Conservation (phyloP, 2,113 vertebrate genomes). For the Tragelaphus strepsiceros region DNA sequence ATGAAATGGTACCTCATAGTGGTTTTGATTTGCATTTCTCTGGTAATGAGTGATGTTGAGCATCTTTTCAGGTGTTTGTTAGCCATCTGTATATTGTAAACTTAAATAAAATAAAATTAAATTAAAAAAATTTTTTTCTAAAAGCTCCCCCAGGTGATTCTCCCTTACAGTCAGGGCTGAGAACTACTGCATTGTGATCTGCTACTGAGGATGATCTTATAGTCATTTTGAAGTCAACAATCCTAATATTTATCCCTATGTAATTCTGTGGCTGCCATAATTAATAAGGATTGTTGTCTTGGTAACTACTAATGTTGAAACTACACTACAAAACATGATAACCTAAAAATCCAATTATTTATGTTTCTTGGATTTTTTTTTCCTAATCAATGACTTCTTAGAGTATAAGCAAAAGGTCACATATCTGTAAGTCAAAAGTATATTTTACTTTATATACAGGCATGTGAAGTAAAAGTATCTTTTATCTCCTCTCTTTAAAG, state of each 20-base stretch:
- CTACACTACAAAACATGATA: neutral
- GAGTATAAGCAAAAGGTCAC: neutral
- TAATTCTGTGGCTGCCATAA: neutral
- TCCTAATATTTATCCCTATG: neutral
- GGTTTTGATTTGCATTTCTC: no score
- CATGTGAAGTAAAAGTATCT: neutral
- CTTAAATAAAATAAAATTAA: no score
- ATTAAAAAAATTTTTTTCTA: neutral
- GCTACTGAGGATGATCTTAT: neutral
- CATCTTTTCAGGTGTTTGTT: no score
- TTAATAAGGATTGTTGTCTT: neutral
- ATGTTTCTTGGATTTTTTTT: neutral
- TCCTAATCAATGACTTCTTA: neutral
- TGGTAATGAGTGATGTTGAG: no score
- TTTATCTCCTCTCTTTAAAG: neutral
- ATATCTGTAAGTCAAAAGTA: neutral
- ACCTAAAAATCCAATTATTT: neutral
- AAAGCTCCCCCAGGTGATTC: neutral
- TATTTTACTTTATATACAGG: neutral
- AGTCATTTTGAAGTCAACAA: neutral
- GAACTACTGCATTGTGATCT: neutral
- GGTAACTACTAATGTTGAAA: neutral
- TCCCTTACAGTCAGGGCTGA: neutral
- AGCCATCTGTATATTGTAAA: no score
- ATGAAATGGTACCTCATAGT: no score